These are phyloP conservation scores for Streptopelia turtur DNA, from an alignment of 2,797 vertebrate genomes.

Conservation along the genomic window DNA sequence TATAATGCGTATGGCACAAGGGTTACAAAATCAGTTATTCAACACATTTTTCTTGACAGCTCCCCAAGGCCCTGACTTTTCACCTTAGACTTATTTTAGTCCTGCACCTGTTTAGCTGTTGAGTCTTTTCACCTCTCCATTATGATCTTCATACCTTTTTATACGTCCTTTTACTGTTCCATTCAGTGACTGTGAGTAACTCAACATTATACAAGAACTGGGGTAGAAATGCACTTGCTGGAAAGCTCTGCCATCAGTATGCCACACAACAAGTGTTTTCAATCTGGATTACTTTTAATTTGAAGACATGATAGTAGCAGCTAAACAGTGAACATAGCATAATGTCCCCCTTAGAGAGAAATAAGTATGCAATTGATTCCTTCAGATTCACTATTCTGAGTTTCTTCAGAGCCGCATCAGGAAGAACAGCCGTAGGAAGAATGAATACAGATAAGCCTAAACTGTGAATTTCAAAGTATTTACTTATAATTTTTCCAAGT, in stretches of 20 bases:
- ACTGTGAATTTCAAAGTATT: background rate
- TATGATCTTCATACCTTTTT: background rate
- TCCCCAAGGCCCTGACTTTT: background rate
- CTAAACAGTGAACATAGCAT: accelerated
- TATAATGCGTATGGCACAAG: background rate
- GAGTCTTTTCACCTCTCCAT: background rate
- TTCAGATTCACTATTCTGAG: background rate
- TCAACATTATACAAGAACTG: background rate
- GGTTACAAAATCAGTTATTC: conserved; percentile 33
- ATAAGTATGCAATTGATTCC: background rate
- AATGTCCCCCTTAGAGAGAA: background rate
- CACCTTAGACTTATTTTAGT: conserved; percentile 36
- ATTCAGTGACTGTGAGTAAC: background rate
- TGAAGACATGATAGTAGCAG: background rate
- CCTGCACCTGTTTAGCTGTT: background rate
- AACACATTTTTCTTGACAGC: background rate
- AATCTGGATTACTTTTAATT: background rate
- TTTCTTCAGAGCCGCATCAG: background rate
- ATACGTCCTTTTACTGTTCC: background rate
- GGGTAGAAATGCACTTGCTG: background rate
- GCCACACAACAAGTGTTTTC: background rate
- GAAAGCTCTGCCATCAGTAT: background rate
- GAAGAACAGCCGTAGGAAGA: background rate
- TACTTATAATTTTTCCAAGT: background rate
- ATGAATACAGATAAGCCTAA: background rate